phyloP scores from a whole-genome alignment of 2,113 vertebrate genomes.

The Lagopus leucura region DNA sequence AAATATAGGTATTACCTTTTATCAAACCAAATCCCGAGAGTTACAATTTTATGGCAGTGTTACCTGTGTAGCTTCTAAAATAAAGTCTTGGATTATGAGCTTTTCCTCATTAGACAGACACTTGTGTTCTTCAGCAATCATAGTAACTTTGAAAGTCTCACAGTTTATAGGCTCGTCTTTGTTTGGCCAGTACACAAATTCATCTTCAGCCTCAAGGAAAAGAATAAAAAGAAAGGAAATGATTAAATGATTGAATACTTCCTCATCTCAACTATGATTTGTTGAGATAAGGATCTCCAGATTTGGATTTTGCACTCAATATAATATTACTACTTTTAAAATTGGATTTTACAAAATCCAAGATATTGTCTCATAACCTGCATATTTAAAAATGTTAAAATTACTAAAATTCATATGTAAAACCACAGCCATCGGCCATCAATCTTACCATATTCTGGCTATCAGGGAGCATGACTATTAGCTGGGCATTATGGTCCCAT shows the following conservation, averaged over 20 bases:
- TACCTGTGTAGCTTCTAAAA: slow-evolving; percentile 93
- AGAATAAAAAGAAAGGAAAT: not conserved
- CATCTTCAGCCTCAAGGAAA: slow-evolving; percentile 81
- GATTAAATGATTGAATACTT: not conserved
- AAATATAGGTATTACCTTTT: slow-evolving; percentile 15
- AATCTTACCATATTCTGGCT: slow-evolving; percentile 86
- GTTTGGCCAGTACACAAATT: slow-evolving; percentile 88
- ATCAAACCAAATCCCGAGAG: not conserved
- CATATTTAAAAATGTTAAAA: not conserved
- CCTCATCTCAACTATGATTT: not conserved
- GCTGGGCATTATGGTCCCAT: slow-evolving; percentile 93
- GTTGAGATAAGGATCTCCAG: not conserved
- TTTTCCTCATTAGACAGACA: slow-evolving; percentile 93
- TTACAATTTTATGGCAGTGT: not conserved
- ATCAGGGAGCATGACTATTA: slow-evolving; percentile 91
- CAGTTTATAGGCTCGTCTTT: slow-evolving; percentile 89
- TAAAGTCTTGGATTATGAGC: slow-evolving; percentile 90
- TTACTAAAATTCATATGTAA: not conserved
- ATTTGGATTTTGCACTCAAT: not conserved
- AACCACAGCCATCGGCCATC: not conserved
- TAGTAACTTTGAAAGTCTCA: slow-evolving; percentile 90
- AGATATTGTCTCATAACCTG: not conserved
- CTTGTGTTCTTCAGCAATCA: slow-evolving; percentile 85
- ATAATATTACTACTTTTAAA: not conserved
- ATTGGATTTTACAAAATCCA: not conserved